A percentile compares a stretch with the other conserved stretches of the same genome.
Conservation (phyloP, 2,797 vertebrate genomes). For the Limnodromus scolopaceus region DNA sequence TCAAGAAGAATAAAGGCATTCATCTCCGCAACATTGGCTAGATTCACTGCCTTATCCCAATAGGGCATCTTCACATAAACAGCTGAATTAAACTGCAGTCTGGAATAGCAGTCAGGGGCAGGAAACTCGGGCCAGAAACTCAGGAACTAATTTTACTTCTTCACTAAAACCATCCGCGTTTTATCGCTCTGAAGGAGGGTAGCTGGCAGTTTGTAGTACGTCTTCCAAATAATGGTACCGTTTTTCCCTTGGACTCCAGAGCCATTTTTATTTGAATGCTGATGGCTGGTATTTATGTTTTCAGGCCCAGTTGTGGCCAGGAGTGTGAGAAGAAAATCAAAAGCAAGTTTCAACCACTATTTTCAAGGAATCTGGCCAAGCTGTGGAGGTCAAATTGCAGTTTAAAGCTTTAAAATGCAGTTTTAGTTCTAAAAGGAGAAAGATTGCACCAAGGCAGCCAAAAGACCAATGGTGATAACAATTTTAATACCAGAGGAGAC, state of each 20-base stretch:
- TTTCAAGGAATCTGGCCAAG: not conserved
- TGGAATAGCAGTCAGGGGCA: not conserved
- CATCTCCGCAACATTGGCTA: not conserved
- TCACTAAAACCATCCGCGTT: not conserved
- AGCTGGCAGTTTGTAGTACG: not conserved
- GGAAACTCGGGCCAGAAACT: not conserved
- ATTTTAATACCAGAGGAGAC: not conserved
- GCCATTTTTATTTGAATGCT: not conserved
- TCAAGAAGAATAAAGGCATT: constrained; percentile 69
- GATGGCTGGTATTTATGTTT: not conserved
- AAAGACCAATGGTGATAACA: not conserved
- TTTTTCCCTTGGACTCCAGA: not conserved
- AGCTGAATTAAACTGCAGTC: constrained; percentile 23
- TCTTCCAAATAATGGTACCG: not conserved
- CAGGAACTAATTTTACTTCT: constrained; percentile 16
- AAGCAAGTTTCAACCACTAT: not conserved
- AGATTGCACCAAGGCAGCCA: not conserved
- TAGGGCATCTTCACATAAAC: constrained; percentile 31
- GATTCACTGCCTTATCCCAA: constrained; percentile 45
- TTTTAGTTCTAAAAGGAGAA: not conserved
- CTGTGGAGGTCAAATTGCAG: not conserved
- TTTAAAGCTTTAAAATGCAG: not conserved
- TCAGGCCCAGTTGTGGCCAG: not conserved
- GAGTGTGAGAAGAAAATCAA: not conserved
- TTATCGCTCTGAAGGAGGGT: not conserved